phyloP scores from a whole-genome alignment of 2,797 vertebrate genomes.

The Coracias cyanogaster region DNA sequence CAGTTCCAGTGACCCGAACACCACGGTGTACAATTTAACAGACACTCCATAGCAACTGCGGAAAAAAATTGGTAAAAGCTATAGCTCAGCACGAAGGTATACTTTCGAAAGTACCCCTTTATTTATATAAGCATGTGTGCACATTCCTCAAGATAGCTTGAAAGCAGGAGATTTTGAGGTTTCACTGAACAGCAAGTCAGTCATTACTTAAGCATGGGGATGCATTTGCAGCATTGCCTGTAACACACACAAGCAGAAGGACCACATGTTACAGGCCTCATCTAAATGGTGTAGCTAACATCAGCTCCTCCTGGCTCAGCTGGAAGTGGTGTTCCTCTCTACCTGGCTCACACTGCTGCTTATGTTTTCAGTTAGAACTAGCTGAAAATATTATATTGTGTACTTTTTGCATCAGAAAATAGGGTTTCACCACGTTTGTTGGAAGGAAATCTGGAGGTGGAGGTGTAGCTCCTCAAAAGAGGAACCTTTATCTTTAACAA shows the following conservation, averaged over 20 bases:
- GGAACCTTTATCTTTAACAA: not conserved
- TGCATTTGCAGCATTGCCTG: not conserved
- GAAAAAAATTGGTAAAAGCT: not conserved
- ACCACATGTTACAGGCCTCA: accelerated
- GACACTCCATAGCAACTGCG: conserved; percentile 31
- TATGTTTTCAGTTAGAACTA: not conserved
- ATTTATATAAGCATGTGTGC: not conserved
- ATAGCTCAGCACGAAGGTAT: not conserved
- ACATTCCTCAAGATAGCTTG: not conserved
- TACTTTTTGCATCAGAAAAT: not conserved
- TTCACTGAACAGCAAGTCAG: not conserved
- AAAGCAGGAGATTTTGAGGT: not conserved
- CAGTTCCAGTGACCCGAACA: conserved; percentile 31
- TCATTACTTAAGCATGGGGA: not conserved
- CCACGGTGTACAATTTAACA: not conserved
- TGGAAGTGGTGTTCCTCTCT: not conserved
- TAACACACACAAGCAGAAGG: not conserved
- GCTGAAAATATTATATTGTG: not conserved
- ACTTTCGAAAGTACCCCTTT: conserved; percentile 20
- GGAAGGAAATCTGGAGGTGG: not conserved
- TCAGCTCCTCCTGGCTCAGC: not conserved
- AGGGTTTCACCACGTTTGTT: not conserved
- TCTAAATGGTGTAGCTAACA: not conserved
- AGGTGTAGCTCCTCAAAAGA: not conserved
- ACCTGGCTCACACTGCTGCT: not conserved